These are phyloP conservation scores for Arion vulgaris DNA, from an alignment of 1,140 invertebrate genomes.

Conservation along the genomic window DNA sequence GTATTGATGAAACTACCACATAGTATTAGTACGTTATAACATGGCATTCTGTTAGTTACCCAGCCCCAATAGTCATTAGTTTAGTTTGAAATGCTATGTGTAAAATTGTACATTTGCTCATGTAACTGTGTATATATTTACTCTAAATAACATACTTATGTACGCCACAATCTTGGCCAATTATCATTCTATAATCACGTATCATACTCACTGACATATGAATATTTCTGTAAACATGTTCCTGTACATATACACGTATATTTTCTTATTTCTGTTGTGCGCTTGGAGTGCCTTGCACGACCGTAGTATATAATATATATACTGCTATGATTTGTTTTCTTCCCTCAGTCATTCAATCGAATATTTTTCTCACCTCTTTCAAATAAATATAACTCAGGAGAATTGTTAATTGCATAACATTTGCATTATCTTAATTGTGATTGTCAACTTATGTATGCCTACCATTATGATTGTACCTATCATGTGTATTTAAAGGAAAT, in stretches of 20 bases:
- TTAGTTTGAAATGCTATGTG: no score
- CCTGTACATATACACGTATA: slow-evolving; percentile 20
- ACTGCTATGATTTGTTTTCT: not conserved
- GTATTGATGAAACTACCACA: not conserved
- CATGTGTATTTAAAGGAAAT: no score
- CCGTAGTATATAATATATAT: slow-evolving; percentile 2
- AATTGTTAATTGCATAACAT: not conserved
- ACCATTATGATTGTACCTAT: not conserved
- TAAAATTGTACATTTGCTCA: not conserved
- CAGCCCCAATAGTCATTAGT: no score
- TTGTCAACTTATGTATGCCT: not conserved
- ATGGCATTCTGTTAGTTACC: no score
- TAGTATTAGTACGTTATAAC: not conserved
- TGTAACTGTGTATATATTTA: not conserved
- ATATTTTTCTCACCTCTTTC: not conserved
- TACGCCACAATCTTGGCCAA: not conserved
- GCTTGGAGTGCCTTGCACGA: slow-evolving; percentile 36
- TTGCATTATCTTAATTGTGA: not conserved
- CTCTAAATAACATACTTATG: not conserved
- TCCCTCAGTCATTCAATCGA: not conserved
- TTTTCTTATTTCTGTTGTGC: slow-evolving; percentile 16
- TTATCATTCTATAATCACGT: not conserved
- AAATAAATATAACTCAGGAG: slow-evolving; percentile 7
- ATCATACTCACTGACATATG: not conserved
- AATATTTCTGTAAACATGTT: not conserved